phyloP scores from a whole-genome alignment of 2,888 invertebrate genomes.

The Sminthurides aquaticus region DNA sequence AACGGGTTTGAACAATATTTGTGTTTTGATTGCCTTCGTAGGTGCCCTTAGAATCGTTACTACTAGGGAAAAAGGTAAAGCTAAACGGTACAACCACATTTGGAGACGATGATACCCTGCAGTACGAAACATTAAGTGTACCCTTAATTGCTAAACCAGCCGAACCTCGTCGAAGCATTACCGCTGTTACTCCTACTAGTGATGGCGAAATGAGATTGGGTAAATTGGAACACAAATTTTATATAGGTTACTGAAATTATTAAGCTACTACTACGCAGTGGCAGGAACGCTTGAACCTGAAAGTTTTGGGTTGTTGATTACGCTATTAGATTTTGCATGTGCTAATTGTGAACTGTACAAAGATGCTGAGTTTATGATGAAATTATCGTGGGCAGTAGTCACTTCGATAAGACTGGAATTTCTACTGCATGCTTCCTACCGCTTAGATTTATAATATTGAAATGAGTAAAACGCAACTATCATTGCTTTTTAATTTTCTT shows the following conservation, averaged over 20 bases:
- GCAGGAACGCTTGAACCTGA: neutral
- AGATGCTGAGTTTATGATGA: neutral
- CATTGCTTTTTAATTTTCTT: neutral
- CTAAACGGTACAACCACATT: neutral
- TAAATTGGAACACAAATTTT: neutral
- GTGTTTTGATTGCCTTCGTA: too few species aligned
- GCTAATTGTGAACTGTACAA: too few species aligned
- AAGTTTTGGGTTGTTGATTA: neutral
- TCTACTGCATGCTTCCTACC: too few species aligned
- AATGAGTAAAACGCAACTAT: too few species aligned
- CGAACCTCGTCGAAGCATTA: neutral
- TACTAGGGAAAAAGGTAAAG: slow-evolving; percentile 16
- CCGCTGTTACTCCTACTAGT: slow-evolving; percentile 11
- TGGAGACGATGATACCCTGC: neutral
- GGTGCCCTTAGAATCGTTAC: slow-evolving; percentile 1
- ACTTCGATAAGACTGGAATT: too few species aligned
- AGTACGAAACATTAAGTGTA: slow-evolving; percentile 14
- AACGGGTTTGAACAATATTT: too few species aligned
- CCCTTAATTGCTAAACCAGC: neutral
- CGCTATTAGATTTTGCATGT: too few species aligned
- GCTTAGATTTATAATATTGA: too few species aligned
- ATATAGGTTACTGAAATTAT: too few species aligned
- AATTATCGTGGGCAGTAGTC: too few species aligned
- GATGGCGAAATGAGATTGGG: slow-evolving; percentile 16
- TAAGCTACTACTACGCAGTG: too few species aligned